Percentiles rank a stretch among this genome's conserved stretches.
Evolutionary conservation across 2,888 invertebrate species (phyloP).

Genomic region (Silvanus unidentatus): DNA sequence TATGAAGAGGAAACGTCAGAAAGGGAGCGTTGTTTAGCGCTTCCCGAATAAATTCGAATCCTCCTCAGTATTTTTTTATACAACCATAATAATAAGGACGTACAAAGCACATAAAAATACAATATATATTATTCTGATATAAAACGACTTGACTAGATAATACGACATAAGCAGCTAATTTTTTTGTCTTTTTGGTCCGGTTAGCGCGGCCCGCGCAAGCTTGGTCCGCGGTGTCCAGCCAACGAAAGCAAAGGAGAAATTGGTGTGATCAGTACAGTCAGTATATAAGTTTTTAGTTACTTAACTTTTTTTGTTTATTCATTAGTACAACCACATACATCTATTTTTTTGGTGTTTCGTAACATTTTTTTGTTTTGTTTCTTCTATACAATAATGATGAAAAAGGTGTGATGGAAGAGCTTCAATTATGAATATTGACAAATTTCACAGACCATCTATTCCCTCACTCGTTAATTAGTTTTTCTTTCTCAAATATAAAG

Average conservation of each 20-base stretch:
- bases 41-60: too few relatives aligned
- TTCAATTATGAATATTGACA: conserved; percentile 19
- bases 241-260: conserved; percentile 43
- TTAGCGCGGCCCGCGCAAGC: conserved; percentile 40
- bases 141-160: conserved; percentile 45
- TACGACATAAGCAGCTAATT: conserved; percentile 39
- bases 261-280: conserved; percentile 44
- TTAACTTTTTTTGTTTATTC: conserved; percentile 12
- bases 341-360: conserved; percentile 39
- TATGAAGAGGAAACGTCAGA: not conserved
- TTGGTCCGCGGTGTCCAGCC: conserved; percentile 47
- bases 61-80: conserved; percentile 13
- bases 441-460: conserved; percentile 12
- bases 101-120: conserved; percentile 47
- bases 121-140: conserved; percentile 43
- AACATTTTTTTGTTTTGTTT: conserved; percentile 14
- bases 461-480: not conserved
- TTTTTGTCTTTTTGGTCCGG: conserved; percentile 40
- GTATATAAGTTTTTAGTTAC: too few relatives aligned
- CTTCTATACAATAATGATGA: conserved; percentile 18
- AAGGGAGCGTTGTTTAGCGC: too few relatives aligned
- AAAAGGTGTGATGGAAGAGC: conserved; percentile 28
- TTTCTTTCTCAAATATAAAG: not conserved
- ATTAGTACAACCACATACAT: conserved; percentile 35
- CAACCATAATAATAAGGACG: conserved; percentile 37